These are phyloP conservation scores for Loripinus fragilis DNA, from an alignment of 2,888 invertebrate species.

Conservation along the genomic window DNA sequence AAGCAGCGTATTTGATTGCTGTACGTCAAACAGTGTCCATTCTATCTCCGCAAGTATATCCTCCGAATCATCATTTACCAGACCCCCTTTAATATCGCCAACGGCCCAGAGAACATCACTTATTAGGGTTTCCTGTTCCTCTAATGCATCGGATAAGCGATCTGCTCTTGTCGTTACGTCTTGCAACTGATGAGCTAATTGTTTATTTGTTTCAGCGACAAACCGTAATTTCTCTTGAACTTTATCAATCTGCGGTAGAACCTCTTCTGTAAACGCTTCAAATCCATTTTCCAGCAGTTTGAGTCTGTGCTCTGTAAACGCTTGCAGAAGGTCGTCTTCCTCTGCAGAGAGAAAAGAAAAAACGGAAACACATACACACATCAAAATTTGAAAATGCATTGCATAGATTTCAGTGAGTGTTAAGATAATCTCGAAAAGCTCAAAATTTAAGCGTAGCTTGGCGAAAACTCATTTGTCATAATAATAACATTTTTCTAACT, in stretches of 20 bases:
- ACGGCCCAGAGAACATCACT: conserved; percentile 38
- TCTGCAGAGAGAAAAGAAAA: background rate
- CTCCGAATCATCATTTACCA: conserved; percentile 35
- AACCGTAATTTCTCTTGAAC: background rate
- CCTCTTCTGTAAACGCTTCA: background rate
- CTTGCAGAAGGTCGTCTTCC: background rate
- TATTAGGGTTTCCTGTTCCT: background rate
- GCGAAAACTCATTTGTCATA: too few species aligned
- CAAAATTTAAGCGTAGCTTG: too few species aligned
- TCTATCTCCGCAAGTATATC: conserved; percentile 47
- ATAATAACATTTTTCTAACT: too few species aligned
- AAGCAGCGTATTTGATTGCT: conserved; percentile 30
- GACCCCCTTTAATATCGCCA: conserved; percentile 14
- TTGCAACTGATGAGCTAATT: background rate
- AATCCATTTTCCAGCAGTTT: conserved; percentile 1
- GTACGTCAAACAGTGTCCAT: conserved; percentile 54
- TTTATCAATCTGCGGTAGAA: background rate
- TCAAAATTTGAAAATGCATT: background rate
- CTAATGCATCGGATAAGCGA: background rate
- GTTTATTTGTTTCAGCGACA: conserved; percentile 6
- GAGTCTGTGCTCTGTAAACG: background rate
- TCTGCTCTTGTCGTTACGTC: background rate
- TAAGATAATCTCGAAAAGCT: too few species aligned
- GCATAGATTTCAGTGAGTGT: too few species aligned
- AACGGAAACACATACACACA: background rate